These are phyloP conservation scores for Forbesichthys papilliferus DNA, from an alignment of 2,113 vertebrate species.

Conservation along the genomic window DNA sequence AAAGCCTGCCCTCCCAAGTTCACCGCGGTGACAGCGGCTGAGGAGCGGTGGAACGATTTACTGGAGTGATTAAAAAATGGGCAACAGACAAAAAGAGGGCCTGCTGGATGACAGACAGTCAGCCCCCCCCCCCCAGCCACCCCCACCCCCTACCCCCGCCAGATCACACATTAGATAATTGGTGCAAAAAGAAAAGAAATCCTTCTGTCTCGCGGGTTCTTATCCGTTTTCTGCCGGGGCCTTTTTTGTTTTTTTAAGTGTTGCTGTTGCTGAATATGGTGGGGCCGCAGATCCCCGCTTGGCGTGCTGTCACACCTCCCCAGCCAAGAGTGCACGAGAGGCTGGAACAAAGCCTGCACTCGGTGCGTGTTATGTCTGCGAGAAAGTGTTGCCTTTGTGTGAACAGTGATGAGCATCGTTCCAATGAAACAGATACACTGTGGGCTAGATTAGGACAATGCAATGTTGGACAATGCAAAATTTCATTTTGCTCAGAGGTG, in stretches of 20 bases:
- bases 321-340: slow-evolving; percentile 47
- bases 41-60: slow-evolving; percentile 56
- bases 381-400: slow-evolving; percentile 39
- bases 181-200: slow-evolving; percentile 35
- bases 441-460: slow-evolving; percentile 45
- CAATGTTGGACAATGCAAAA: too few species aligned
- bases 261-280: slow-evolving; percentile 14
- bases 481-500: slow-evolving; percentile 8
- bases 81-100: slow-evolving; percentile 44
- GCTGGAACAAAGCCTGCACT: slow-evolving; percentile 46
- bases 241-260: too few species aligned
- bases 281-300: slow-evolving; percentile 47
- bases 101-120: slow-evolving; percentile 40
- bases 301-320: slow-evolving; percentile 48
- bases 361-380: slow-evolving; percentile 33
- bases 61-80: slow-evolving; percentile 62
- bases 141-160: not conserved
- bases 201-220: slow-evolving; percentile 1
- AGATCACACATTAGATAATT: slow-evolving; percentile 72
- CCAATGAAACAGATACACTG: slow-evolving; percentile 31
- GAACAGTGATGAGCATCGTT: slow-evolving; percentile 28
- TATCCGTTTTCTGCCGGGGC: slow-evolving; percentile 18
- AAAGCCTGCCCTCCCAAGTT: slow-evolving; percentile 56
- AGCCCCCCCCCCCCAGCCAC: not conserved
- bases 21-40: slow-evolving; percentile 54